Evolutionary conservation across 2,113 vertebrate species (phyloP).

Genomic region (Datnioides undecimradiatus): DNA sequence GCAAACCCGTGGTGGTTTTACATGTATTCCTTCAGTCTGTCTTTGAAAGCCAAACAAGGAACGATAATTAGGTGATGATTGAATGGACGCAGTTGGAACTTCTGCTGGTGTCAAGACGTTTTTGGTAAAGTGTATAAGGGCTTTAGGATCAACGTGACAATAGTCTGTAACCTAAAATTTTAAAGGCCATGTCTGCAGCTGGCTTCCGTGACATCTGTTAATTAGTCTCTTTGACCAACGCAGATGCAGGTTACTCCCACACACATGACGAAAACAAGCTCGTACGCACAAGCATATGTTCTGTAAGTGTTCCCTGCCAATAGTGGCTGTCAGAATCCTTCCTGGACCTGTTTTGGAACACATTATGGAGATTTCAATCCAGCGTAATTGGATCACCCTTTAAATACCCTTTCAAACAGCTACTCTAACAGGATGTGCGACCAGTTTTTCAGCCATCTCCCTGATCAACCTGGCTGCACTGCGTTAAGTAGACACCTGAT

Average conservation of each 20-base stretch:
- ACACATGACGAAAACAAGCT: slow-evolving; percentile 20
- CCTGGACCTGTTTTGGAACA: slow-evolving; percentile 61
- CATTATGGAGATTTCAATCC: slow-evolving; percentile 69
- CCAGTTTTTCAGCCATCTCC: slow-evolving; percentile 56
- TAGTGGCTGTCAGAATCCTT: slow-evolving; percentile 67
- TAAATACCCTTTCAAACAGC: slow-evolving; percentile 77
- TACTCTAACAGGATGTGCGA: slow-evolving; percentile 68
- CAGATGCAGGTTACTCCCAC: neutral
- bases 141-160: neutral
- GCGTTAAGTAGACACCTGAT: slow-evolving; percentile 78
- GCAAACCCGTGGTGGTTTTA: no score
- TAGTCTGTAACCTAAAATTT: neutral
- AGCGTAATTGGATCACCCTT: slow-evolving; percentile 75
- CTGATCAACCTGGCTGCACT: slow-evolving; percentile 54
- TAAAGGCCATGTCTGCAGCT: neutral
- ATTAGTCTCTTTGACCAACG: neutral
- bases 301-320: slow-evolving; percentile 37
- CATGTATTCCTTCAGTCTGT: no score
- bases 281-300: slow-evolving; percentile 28
- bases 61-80: no score
- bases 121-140: no score
- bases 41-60: no score
- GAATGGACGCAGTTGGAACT: no score
- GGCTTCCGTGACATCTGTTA: slow-evolving; percentile 11
- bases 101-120: no score